These are phyloP conservation scores for Haemorhous mexicanus DNA, from an alignment of 2,113 vertebrate genomes.

Conservation along the genomic window DNA sequence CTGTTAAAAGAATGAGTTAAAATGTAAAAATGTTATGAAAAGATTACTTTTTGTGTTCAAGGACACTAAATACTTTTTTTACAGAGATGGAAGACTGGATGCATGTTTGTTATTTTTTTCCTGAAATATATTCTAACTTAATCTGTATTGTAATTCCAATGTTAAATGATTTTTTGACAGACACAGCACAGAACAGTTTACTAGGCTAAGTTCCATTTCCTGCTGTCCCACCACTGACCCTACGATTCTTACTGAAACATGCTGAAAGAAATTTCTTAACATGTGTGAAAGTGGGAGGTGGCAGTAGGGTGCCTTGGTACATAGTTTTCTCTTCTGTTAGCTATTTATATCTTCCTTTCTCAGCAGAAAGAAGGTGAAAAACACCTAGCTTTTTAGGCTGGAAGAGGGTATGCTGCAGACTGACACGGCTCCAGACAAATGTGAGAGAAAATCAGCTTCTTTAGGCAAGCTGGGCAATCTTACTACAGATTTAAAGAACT, in stretches of 20 bases:
- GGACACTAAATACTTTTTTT: not conserved
- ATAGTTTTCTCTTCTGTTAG: not conserved
- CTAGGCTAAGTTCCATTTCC: not conserved
- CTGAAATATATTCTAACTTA: not conserved
- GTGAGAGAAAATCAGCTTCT: not conserved
- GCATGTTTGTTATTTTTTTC: not conserved
- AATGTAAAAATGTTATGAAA: constrained; percentile 48
- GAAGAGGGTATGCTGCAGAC: not conserved
- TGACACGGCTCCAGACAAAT: not conserved
- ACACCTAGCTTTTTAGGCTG: not conserved
- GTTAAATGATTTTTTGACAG: not conserved
- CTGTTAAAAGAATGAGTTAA: constrained; percentile 61
- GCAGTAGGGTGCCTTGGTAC: not conserved
- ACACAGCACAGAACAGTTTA: not conserved
- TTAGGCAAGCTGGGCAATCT: not conserved
- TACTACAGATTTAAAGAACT: not conserved
- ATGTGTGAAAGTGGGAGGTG: not conserved
- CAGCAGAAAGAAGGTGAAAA: not conserved
- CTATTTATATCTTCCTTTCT: not conserved
- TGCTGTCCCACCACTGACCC: not conserved
- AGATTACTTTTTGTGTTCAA: constrained; percentile 3
- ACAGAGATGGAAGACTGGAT: not conserved
- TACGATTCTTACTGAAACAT: not conserved
- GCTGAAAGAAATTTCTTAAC: not conserved
- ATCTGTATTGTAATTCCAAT: not conserved